Percentiles rank a stretch among this genome's conserved stretches.
Conservation (phyloP, 2,797 vertebrate species). For the Poeciliopsis infans region DNA sequence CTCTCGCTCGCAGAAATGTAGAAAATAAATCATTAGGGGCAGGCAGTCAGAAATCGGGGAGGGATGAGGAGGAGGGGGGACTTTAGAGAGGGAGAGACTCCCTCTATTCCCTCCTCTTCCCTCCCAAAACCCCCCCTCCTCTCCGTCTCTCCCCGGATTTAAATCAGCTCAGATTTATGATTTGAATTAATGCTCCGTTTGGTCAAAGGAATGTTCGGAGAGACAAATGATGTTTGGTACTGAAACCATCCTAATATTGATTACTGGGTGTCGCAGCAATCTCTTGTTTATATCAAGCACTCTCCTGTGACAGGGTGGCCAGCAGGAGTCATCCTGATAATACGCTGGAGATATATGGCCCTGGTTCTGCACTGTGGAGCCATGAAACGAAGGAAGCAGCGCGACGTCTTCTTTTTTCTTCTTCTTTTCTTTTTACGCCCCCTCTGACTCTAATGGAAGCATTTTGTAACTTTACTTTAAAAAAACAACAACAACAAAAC, state of each 20-base stretch:
- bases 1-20: conserved; percentile 99
- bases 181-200: conserved; percentile 99
- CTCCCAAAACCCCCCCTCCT: conserved; percentile 40
- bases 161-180: conserved; percentile 99
- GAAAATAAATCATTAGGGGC: conserved; percentile 99
- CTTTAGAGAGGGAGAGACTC: neutral
- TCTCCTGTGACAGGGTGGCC: conserved; percentile 98
- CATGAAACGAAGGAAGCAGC: conserved; percentile 67
- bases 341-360: conserved; percentile 93
- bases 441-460: conserved; percentile 47
- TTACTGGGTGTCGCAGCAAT: conserved; percentile 99
- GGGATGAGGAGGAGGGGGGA: neutral
- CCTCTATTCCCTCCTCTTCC: conserved; percentile 25
- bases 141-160: conserved; percentile 89
- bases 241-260: conserved; percentile 99
- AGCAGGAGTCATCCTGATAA: conserved; percentile 94
- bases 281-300: conserved; percentile 99
- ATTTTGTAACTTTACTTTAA: conserved; percentile 35
- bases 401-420: conserved; percentile 56
- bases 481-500: conserved; percentile 10
- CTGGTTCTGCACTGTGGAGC: conserved; percentile 69
- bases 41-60: conserved; percentile 85
- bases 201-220: conserved; percentile 98
- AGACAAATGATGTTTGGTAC: conserved; percentile 99
- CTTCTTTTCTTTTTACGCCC: conserved; percentile 2